Percentiles rank a stretch among this genome's conserved stretches.
These are phyloP conservation scores for Lophotriccus pileatus DNA, from an alignment of 2,797 vertebrate species.

Conservation along the genomic window DNA sequence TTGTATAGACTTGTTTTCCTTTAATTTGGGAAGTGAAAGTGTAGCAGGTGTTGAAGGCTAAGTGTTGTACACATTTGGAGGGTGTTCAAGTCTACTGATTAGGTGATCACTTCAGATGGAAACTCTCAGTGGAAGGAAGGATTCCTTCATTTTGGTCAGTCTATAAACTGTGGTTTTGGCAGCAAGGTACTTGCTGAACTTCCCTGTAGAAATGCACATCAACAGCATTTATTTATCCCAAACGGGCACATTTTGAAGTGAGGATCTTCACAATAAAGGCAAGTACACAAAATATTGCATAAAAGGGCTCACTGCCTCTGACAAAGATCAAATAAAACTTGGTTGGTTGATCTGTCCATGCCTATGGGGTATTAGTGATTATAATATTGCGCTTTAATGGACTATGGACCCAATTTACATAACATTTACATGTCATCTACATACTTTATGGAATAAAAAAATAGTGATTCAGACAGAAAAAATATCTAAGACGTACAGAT, in stretches of 20 bases:
- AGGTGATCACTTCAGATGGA: background rate
- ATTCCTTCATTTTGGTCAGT: background rate
- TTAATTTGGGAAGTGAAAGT: constrained; percentile 23
- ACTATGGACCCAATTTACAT: constrained; percentile 52
- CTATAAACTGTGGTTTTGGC: background rate
- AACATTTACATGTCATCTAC: constrained; percentile 47
- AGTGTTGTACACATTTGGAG: background rate
- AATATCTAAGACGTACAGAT: constrained; percentile 1
- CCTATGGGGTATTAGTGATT: constrained; percentile 64
- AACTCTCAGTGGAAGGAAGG: constrained; percentile 5
- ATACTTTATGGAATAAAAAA: constrained; percentile 28
- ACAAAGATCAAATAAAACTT: constrained; percentile 64
- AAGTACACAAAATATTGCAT: constrained; percentile 24
- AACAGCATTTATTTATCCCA: background rate
- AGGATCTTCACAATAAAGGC: constrained; percentile 34
- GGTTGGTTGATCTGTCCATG: constrained; percentile 39
- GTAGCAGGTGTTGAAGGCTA: constrained; percentile 11
- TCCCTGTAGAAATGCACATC: background rate
- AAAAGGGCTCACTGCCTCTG: constrained; percentile 22
- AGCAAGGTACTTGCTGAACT: background rate
- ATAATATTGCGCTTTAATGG: constrained; percentile 55
- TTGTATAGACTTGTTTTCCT: background rate
- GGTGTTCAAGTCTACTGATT: background rate
- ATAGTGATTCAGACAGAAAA: constrained; percentile 28
- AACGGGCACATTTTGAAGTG: background rate